Percentiles rank a stretch among this genome's conserved stretches.
These are phyloP conservation scores for Acromyrmex charruanus DNA, from an alignment of 1,140 invertebrate species.

Conservation along the genomic window DNA sequence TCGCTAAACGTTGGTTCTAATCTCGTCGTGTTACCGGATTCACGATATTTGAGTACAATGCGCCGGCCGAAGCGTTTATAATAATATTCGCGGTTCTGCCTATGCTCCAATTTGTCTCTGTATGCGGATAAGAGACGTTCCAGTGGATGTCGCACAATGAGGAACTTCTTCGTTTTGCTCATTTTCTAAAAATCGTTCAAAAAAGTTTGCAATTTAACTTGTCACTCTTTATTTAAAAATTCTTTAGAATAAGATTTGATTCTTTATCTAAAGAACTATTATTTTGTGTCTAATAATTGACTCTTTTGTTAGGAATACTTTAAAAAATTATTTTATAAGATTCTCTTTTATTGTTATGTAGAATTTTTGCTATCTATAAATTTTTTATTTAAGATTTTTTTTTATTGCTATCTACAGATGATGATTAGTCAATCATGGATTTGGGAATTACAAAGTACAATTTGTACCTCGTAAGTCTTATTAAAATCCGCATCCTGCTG, in stretches of 20 bases:
- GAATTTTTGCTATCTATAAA: background rate
- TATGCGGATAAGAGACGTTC: slow-evolving; percentile 89
- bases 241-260: background rate
- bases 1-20: slow-evolving; percentile 90
- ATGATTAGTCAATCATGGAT: background rate
- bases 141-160: slow-evolving; percentile 89
- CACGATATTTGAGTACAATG: slow-evolving; percentile 85
- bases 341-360: background rate
- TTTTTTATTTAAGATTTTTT: background rate
- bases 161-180: slow-evolving; percentile 79
- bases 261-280: background rate
- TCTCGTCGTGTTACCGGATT: slow-evolving; percentile 64
- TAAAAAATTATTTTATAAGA: background rate
- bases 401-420: background rate
- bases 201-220: background rate
- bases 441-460: background rate
- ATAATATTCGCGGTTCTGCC: slow-evolving; percentile 83
- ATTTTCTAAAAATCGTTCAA: slow-evolving; percentile 71
- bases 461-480: slow-evolving; percentile 75
- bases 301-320: background rate
- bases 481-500: slow-evolving; percentile 62
- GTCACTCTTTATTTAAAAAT: background rate
- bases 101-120: slow-evolving; percentile 89
- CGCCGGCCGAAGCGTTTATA: slow-evolving; percentile 81
- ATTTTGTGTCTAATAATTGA: background rate